A percentile compares a stretch with the other conserved stretches of the same genome.
Evolutionary conservation across 35 echinoderm and acorn worm species (phyloP).

Genomic region (Heliocidaris tuberculata): DNA sequence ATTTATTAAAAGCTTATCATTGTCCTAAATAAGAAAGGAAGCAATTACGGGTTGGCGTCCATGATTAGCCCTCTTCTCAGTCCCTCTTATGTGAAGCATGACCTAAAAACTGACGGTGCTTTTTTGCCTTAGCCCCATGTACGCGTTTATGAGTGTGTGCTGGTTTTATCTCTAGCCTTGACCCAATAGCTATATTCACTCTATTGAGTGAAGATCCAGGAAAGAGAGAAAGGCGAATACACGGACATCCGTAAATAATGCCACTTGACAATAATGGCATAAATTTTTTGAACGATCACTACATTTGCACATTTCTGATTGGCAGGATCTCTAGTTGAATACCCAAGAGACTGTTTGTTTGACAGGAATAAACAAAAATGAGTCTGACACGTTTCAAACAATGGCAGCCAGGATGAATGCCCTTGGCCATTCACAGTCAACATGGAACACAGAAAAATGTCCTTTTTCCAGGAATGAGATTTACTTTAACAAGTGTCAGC

Average conservation of each 20-base stretch:
- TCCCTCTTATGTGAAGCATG: neutral
- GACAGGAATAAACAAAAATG: no score
- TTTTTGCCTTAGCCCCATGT: neutral
- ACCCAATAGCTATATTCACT: neutral
- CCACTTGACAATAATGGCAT: no score
- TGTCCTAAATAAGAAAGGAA: neutral
- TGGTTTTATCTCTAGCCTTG: constrained; percentile 30
- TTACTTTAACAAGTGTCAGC: neutral
- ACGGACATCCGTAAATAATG: no score
- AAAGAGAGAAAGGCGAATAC: neutral
- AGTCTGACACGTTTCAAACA: no score
- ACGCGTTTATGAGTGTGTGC: neutral
- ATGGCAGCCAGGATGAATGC: no score
- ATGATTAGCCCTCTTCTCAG: neutral
- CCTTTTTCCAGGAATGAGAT: neutral
- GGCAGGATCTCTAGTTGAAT: no score
- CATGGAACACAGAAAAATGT: no score
- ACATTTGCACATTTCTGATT: no score
- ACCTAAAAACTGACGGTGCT: neutral
- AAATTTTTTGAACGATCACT: no score
- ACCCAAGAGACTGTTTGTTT: no score
- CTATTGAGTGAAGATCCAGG: neutral
- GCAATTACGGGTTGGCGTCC: neutral
- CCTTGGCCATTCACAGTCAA: no score
- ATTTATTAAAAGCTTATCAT: neutral